These are phyloP conservation scores for Coregonus suidteri DNA, from an alignment of 2,797 vertebrate species.

Conservation along the genomic window DNA sequence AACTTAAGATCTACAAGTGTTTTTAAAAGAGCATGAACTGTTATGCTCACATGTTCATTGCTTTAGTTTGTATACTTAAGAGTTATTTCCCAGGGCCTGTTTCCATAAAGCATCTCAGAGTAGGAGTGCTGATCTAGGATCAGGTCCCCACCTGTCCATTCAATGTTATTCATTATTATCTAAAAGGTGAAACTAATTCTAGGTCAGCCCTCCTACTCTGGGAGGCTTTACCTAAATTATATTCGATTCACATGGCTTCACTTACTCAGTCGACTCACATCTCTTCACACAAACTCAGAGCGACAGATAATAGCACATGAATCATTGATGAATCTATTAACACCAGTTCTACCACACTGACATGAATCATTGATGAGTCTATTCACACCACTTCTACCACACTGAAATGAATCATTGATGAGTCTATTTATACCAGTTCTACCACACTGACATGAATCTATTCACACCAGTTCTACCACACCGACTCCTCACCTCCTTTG, in stretches of 20 bases:
- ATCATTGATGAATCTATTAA: conserved; percentile 31
- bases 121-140: not conserved
- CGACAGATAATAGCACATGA: conserved; percentile 9
- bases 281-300: not conserved
- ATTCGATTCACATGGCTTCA: conserved; percentile 10
- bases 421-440: too few relatives aligned
- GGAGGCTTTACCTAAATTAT: not conserved
- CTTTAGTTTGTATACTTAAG: too few relatives aligned
- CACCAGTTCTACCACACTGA: too few relatives aligned
- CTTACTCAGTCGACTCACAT: not conserved
- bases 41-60: too few relatives aligned
- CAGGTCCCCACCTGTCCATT: not conserved
- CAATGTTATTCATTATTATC: not conserved
- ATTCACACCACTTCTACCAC: not conserved
- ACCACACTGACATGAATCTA: not conserved
- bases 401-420: too few relatives aligned
- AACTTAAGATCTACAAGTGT: not conserved
- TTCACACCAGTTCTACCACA: not conserved
- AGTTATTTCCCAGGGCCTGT: too few relatives aligned
- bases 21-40: not conserved
- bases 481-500: conserved; percentile 86
- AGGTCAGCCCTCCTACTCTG: not conserved
- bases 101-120: not conserved
- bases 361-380: conserved; percentile 41
- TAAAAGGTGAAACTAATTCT: not conserved